These are phyloP conservation scores for Rhodeus uyekii DNA, from an alignment of 2,797 vertebrate genomes.

Conservation along the genomic window DNA sequence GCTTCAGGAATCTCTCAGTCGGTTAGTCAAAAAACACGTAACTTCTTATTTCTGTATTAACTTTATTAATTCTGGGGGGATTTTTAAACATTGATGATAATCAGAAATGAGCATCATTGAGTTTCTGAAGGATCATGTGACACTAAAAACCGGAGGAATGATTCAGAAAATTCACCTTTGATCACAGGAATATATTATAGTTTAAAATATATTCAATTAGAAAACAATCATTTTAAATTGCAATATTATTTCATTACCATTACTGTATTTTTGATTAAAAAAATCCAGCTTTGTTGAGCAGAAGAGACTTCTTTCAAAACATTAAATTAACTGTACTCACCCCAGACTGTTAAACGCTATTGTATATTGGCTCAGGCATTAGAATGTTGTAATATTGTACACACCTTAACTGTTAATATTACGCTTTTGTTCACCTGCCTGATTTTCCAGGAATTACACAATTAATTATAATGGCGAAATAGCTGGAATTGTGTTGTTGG, in stretches of 20 bases:
- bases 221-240: no score
- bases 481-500: neutral
- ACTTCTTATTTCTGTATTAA: neutral
- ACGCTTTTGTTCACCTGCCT: neutral
- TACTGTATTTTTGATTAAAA: neutral
- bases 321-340: neutral
- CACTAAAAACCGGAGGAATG: no score
- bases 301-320: neutral
- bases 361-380: neutral
- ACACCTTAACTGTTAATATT: neutral
- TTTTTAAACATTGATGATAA: no score
- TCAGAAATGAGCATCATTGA: no score
- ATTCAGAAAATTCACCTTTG: no score
- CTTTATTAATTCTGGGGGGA: neutral
- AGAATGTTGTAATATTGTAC: neutral
- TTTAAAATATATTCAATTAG: no score
- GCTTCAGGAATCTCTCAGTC: slow-evolving; percentile 55
- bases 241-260: no score
- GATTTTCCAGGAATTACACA: neutral
- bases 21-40: slow-evolving; percentile 41
- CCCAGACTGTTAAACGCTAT: no score
- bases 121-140: no score
- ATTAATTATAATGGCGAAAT: neutral
- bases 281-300: neutral
- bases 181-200: no score